A percentile compares a stretch with the other conserved stretches of the same genome.
Conservation (phyloP, 2,888 invertebrate species). For the Aphidius colemani region DNA sequence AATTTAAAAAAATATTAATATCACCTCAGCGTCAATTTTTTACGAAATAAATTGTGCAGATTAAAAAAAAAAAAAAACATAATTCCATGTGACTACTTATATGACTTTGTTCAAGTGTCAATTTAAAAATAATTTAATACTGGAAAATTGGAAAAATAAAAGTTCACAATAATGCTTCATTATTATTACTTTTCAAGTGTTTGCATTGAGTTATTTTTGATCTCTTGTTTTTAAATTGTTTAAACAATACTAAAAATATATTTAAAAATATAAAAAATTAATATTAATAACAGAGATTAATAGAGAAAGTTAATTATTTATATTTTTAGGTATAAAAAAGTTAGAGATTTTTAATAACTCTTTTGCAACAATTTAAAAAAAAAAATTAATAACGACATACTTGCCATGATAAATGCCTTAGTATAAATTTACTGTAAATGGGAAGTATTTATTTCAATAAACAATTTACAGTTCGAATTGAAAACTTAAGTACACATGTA, state of each 20-base stretch:
- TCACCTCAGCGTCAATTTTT: conserved; percentile 58
- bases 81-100: background rate
- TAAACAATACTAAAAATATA: no score
- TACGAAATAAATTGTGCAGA: conserved; percentile 44
- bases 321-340: conserved; percentile 17
- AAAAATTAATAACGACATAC: conserved; percentile 41
- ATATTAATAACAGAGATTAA: no score
- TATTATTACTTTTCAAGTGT: no score
- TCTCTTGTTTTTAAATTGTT: conserved; percentile 37
- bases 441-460: background rate
- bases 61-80: conserved; percentile 14
- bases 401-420: conserved; percentile 59
- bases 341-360: conserved; percentile 39
- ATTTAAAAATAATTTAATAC: no score
- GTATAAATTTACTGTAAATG: conserved; percentile 37
- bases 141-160: no score
- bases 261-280: no score
- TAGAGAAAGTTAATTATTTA: no score
- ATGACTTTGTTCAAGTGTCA: no score
- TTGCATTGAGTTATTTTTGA: background rate
- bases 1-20: conserved; percentile 31
- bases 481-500: background rate
- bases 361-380: conserved; percentile 49
- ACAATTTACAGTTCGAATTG: no score
- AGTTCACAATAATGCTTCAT: no score